Evolutionary conservation across 2,888 invertebrate species (phyloP).

Genomic region (Cerastis leucographa): DNA sequence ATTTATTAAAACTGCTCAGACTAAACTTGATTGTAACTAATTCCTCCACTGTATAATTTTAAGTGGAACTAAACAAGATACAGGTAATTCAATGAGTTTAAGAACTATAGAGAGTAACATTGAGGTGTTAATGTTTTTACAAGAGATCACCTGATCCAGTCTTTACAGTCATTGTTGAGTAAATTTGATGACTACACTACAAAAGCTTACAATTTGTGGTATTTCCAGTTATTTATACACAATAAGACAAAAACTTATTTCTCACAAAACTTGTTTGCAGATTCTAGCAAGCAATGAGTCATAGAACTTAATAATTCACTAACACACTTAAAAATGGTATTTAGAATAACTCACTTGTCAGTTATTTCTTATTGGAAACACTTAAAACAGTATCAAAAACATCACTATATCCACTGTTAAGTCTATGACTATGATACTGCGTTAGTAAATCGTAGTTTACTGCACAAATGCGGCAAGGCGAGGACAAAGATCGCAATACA

Average conservation of each 20-base stretch:
- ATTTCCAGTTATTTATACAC: slow-evolving; percentile 32
- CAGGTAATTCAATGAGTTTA: not conserved
- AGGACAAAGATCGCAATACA: slow-evolving; percentile 69
- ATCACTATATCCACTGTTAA: slow-evolving; percentile 41
- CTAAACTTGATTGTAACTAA: slow-evolving; percentile 25
- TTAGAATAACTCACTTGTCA: slow-evolving; percentile 52
- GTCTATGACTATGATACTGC: slow-evolving; percentile 41
- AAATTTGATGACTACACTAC: slow-evolving; percentile 3
- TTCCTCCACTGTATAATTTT: slow-evolving; percentile 5
- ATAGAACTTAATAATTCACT: slow-evolving; percentile 36
- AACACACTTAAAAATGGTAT: slow-evolving; percentile 34
- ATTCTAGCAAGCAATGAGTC: slow-evolving; percentile 58
- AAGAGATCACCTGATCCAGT: not conserved
- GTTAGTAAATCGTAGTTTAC: slow-evolving; percentile 29
- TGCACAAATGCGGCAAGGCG: slow-evolving; percentile 40
- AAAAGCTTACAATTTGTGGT: slow-evolving; percentile 9
- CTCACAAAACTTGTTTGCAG: slow-evolving; percentile 47
- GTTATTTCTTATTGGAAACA: slow-evolving; percentile 26
- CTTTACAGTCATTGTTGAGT: not conserved
- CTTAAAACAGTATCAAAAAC: slow-evolving; percentile 39
- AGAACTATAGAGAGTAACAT: not conserved
- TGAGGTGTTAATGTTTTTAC: slow-evolving; percentile 16
- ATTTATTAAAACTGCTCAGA: slow-evolving; percentile 32
- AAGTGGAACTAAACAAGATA: slow-evolving; percentile 8
- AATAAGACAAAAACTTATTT: slow-evolving; percentile 29